These are phyloP conservation scores for Aleadryas rufinucha DNA, from an alignment of 2,113 vertebrate genomes.

Conservation along the genomic window DNA sequence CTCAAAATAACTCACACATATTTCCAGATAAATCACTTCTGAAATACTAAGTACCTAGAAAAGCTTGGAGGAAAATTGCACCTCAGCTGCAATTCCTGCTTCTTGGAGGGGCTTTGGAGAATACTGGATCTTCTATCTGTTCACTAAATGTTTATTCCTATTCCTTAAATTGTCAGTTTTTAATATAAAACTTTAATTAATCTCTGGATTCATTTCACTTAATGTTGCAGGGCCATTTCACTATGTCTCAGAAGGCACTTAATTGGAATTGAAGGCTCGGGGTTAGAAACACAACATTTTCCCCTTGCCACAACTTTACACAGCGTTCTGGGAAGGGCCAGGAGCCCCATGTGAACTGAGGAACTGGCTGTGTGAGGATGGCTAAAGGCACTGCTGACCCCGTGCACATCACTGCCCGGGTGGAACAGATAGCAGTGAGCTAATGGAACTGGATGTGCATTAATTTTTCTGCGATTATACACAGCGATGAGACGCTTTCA, in stretches of 20 bases:
- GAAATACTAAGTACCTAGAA: slow-evolving; percentile 50
- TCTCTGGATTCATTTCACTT: slow-evolving; percentile 29
- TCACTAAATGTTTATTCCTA: slow-evolving; percentile 9
- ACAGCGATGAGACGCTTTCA: not conserved
- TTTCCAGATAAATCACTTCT: slow-evolving; percentile 61
- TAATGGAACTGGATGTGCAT: slow-evolving; percentile 9
- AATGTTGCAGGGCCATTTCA: not conserved
- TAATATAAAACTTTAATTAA: slow-evolving; percentile 53
- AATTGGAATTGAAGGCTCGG: slow-evolving; percentile 9
- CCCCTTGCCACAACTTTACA: not conserved
- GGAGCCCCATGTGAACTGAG: not conserved
- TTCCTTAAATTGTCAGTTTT: slow-evolving; percentile 4
- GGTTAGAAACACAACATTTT: slow-evolving; percentile 19
- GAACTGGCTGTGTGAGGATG: not conserved
- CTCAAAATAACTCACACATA: slow-evolving; percentile 59
- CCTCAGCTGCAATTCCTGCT: slow-evolving; percentile 2
- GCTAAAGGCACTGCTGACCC: not conserved
- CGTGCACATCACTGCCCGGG: not conserved
- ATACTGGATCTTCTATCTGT: not conserved
- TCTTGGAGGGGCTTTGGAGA: slow-evolving; percentile 6
- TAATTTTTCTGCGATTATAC: slow-evolving; percentile 38
- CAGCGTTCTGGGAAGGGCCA: not conserved
- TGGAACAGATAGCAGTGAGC: not conserved
- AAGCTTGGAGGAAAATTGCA: slow-evolving; percentile 34
- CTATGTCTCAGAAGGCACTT: not conserved